Base-by-base conservation (phyloP, 2,888 invertebrate species). In the Keiferia lycopersicella region DNA sequence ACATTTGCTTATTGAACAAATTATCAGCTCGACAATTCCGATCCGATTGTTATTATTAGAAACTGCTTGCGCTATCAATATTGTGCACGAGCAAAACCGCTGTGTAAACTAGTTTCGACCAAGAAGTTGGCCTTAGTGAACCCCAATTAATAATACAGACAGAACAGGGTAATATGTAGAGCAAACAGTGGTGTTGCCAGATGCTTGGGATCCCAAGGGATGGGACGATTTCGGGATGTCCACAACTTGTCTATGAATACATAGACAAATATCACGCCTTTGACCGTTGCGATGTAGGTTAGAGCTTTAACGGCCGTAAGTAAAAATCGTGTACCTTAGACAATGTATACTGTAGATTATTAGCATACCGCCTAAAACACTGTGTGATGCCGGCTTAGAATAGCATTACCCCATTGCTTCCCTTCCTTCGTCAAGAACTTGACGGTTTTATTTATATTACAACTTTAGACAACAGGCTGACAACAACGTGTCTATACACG, bases 161-260 rank as follows among this genome's bases (percentile, higher is more conserved):
- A 26, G 45, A 34, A 1, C 61, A 18, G 61, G 61, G 62, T 62
- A 56, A 62, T 62, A 56, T 53, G 30, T 62, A 62, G 22, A 22
- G 61, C 30, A 61, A 61, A 61, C 38, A 65, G 12, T 22, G 26
- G 51, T 53, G 51, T 14, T 14, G 51, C 10, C 22, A 53, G 22
- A 22, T 22, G 20, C 4, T 10, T 14, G 3, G 14, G 12, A 14
- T 53, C 14, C 12, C 22, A 53, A 22, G 51, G 26, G 51, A 53
- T 3, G 45, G 14, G 1, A 1, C 3, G 4, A 45, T 45, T 16
- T 45, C 16, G 45, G 45, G 16, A 45, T 16, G 16, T n/a, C 45
- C 45, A 45, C 7, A 2, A 45, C 6, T 16, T 16, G 1, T 45
- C 6, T 12, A 41, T 41, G 8, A 8, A 39, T n/a, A n/a, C n/a